Evolutionary conservation across 2,797 vertebrate genomes (phyloP), one percentile per base, ranked within the genome.

Genomic region (Eutrigla gurnardus): DNA sequence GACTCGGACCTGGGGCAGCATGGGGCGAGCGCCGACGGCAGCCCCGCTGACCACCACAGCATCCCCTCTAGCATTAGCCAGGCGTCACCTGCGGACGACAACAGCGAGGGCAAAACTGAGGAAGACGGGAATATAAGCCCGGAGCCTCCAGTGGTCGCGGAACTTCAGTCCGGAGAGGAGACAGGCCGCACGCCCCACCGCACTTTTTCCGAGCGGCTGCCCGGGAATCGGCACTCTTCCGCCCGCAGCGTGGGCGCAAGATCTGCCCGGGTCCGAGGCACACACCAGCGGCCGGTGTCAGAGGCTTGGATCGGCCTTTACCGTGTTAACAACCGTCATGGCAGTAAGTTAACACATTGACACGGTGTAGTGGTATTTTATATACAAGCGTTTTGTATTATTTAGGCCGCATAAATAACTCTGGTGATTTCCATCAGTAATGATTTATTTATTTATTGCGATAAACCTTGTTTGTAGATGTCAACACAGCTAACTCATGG

Each of bases 281-380:
- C 89, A 4, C 92, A 94, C 86, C 91, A 93, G 75, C 92, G 95
- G 70, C 95, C 95, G 39, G 88, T 94, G 50, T 96, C 95, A 0
- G 95, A 96, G 76, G 94, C 94, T 47, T 96, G 94, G 94, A 92
- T 96, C 83, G 95, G 95, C 73, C 90, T 95, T 1, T 95, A 95
- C 83, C 90, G 94, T 25, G 93, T 96, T 5, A 95, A 91, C 91
- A 95, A 93, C 86, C 92, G 95, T 4, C 94, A 95, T 70, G 93
- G 92, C 83, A 93, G 95, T 96, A 90, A 89, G 94, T 91, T 7
- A 11, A 52, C 14, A 33, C 0, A 12, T 18, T 12, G 5, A 36
- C 15, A 39, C n/a, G 4, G 2, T 4, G 1, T 15, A 58, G 2
- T 7, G 12, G 4, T 7, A 39, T 33, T 43, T 8, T 50, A 3